These are phyloP conservation scores for Rhyacophila brunnea DNA, from an alignment of 1,140 invertebrate genomes.

Conservation along the genomic window DNA sequence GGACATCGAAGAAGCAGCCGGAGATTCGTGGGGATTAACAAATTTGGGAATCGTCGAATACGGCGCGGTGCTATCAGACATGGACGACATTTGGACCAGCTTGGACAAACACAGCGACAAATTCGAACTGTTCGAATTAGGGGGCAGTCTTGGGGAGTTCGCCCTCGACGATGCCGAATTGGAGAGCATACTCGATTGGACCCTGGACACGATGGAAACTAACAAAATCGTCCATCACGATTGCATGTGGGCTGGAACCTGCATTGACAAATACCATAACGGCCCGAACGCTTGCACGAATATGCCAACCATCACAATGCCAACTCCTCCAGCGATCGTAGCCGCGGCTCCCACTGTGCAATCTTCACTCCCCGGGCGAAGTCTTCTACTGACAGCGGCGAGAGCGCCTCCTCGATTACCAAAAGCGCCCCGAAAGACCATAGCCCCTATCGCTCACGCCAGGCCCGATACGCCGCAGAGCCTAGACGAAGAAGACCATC, in stretches of 20 bases:
- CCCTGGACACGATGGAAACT: constrained; percentile 45
- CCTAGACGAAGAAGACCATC: constrained; percentile 39
- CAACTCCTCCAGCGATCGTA: constrained; percentile 32
- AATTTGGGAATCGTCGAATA: constrained; percentile 14
- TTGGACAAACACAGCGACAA: constrained; percentile 30
- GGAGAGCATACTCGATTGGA: constrained; percentile 39
- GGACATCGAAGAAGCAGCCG: constrained; percentile 15
- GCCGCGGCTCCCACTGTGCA: neutral
- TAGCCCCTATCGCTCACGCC: constrained; percentile 36
- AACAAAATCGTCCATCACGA: constrained; percentile 52
- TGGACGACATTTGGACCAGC: constrained; percentile 30
- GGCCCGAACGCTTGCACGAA: neutral
- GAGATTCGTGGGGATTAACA: constrained; percentile 5
- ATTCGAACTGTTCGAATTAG: constrained; percentile 44
- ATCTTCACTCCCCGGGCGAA: neutral
- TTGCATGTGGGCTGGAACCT: constrained; percentile 53
- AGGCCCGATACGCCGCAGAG: constrained; percentile 42
- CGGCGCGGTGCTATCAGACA: constrained; percentile 21
- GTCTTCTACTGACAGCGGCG: constrained; percentile 12
- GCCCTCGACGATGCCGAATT: constrained; percentile 40
- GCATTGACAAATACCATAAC: constrained; percentile 41
- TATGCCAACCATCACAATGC: neutral
- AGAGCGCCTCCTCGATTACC: constrained; percentile 35
- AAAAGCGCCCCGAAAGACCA: constrained; percentile 31
- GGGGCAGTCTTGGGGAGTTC: constrained; percentile 33